Evolutionary conservation across 2,888 invertebrate genomes (phyloP).

Genomic region (Phengaris arion): DNA sequence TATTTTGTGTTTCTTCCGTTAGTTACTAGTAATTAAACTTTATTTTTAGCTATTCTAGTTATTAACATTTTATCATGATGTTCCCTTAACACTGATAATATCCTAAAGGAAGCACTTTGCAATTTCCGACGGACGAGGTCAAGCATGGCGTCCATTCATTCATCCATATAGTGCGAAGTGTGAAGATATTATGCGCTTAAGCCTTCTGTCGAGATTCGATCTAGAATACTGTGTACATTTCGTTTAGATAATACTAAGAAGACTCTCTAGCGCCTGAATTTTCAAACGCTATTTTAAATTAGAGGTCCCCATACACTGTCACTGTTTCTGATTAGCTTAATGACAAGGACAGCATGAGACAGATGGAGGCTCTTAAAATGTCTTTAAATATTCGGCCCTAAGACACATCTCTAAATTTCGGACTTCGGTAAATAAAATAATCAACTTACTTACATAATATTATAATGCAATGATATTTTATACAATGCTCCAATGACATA

Average conservation of each 20-base stretch:
- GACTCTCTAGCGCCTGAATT: neutral
- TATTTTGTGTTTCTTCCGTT: neutral
- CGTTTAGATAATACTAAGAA: neutral
- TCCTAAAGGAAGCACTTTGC: conserved; percentile 47
- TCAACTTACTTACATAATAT: too few species aligned
- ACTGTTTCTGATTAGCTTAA: too few species aligned
- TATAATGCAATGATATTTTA: too few species aligned
- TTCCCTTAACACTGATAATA: neutral
- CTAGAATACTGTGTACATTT: neutral
- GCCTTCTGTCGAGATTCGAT: neutral
- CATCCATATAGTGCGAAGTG: conserved; percentile 48
- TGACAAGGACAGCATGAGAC: too few species aligned
- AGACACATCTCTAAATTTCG: too few species aligned
- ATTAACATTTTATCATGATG: neutral
- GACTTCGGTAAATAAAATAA: too few species aligned
- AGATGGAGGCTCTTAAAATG: too few species aligned
- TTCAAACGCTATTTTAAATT: neutral
- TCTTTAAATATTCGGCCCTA: too few species aligned
- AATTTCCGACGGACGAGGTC: conserved; percentile 60
- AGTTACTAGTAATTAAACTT: neutral
- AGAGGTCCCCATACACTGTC: neutral
- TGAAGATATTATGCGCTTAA: conserved; percentile 37
- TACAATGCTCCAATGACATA: neutral
- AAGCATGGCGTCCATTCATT: conserved; percentile 48
- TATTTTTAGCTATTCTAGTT: neutral